Conservation (phyloP, 2,113 vertebrate species). For the Hyaena hyaena region DNA sequence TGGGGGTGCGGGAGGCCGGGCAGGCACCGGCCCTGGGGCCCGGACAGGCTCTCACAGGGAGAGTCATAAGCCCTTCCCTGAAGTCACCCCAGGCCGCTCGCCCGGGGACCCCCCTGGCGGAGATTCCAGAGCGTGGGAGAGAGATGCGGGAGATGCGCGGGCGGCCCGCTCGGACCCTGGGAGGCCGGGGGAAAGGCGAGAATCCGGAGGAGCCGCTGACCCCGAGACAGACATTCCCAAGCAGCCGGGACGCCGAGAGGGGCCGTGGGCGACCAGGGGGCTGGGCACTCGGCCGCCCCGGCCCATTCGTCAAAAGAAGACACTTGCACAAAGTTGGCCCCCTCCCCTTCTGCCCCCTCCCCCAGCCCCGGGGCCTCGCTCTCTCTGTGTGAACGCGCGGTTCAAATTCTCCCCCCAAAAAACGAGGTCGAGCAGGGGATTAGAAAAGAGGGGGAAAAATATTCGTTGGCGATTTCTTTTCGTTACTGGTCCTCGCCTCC, state of each 20-base stretch:
- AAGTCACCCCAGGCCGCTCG: not conserved
- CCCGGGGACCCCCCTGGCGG: not conserved
- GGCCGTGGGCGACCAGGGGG: not conserved
- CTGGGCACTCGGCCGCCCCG: not conserved
- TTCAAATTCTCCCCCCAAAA: slow-evolving; percentile 47
- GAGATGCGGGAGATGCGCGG: accelerated
- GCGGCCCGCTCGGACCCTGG: accelerated
- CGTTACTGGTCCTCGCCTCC: slow-evolving; percentile 88
- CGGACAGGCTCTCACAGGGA: not conserved
- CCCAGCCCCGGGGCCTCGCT: not conserved
- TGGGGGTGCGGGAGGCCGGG: not conserved
- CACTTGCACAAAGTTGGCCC: slow-evolving; percentile 5
- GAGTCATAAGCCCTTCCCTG: not conserved
- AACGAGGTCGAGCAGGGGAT: slow-evolving; percentile 68
- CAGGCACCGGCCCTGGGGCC: accelerated
- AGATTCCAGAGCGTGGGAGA: not conserved
- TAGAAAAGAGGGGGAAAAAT: slow-evolving; percentile 24
- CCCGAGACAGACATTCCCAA: not conserved
- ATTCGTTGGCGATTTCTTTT: slow-evolving; percentile 63
- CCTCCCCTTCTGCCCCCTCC: not conserved
- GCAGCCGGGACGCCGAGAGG: not conserved
- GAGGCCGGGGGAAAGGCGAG: not conserved
- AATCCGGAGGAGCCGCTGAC: not conserved
- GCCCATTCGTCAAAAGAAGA: not conserved
- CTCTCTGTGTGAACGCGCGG: not conserved